These are phyloP conservation scores for Phyllostomus hastatus DNA, from an alignment of 2,113 vertebrate genomes.

Conservation along the genomic window DNA sequence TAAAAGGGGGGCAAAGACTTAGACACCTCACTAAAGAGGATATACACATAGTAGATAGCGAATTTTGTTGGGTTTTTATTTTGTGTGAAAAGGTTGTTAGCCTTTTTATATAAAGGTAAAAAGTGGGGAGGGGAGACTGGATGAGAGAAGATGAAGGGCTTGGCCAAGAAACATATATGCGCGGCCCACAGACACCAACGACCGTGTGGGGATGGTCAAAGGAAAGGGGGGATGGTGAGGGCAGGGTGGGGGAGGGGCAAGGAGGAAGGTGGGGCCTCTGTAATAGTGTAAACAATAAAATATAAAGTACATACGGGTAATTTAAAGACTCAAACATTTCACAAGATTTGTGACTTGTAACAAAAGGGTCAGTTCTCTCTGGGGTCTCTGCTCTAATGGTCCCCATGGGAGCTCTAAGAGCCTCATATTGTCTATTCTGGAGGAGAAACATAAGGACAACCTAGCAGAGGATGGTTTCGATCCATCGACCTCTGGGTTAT, in stretches of 20 bases:
- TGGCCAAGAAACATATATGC: too few species aligned
- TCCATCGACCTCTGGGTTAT: conserved; percentile 68
- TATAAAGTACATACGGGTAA: background rate
- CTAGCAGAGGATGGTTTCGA: conserved; percentile 68
- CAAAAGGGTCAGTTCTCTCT: background rate
- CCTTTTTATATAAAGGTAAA: background rate
- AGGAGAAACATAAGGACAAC: fast-evolving
- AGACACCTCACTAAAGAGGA: background rate
- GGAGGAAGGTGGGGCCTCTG: too few species aligned
- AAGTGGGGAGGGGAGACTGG: too few species aligned
- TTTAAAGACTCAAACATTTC: background rate
- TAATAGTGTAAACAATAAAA: too few species aligned
- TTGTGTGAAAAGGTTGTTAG: background rate
- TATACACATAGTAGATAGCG: background rate
- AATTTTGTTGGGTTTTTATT: background rate
- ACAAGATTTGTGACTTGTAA: background rate
- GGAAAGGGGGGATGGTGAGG: too few species aligned
- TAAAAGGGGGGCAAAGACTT: background rate
- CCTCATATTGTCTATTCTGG: fast-evolving
- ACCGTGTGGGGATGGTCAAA: too few species aligned
- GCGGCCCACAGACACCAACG: too few species aligned
- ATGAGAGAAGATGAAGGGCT: too few species aligned
- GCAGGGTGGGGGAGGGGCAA: too few species aligned
- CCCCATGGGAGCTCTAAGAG: background rate
- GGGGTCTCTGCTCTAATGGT: background rate